Evolutionary conservation across 1,140 invertebrate species (phyloP).

Genomic region (Streblospio benedicti): DNA sequence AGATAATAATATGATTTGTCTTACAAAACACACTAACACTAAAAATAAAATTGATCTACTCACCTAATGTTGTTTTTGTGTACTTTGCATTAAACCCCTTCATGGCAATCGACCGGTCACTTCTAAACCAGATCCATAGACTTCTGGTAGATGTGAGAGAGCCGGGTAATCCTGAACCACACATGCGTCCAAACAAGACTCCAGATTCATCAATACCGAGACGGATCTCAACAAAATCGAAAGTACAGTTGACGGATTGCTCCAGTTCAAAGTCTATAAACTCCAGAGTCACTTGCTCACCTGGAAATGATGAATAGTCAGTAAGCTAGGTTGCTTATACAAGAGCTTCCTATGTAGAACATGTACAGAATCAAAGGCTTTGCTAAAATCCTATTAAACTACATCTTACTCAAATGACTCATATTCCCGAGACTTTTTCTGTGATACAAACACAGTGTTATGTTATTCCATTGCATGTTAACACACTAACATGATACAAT

Average conservation of each 20-base stretch:
- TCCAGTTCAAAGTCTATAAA: constrained; percentile 4
- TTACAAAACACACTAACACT: no score
- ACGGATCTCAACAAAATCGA: constrained; percentile 5
- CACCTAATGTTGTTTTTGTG: no score
- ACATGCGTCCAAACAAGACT: neutral
- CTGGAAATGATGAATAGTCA: neutral
- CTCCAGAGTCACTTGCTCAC: constrained; percentile 6
- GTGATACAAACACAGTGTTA: no score
- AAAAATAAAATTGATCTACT: no score
- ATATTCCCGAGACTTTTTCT: no score
- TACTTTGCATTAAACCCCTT: constrained; percentile 3
- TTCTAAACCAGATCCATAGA: constrained; percentile 8
- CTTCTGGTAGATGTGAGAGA: neutral
- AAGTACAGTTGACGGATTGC: neutral
- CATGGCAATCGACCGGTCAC: neutral
- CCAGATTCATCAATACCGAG: neutral
- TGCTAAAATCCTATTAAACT: no score
- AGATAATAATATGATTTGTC: no score
- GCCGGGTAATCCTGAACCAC: neutral
- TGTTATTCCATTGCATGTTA: no score
- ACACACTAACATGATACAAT: no score
- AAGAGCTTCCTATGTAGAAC: neutral
- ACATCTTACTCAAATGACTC: no score
- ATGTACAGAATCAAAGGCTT: neutral
- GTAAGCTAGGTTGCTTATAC: no score